phyloP scores from a whole-genome alignment of 1,140 invertebrate genomes.

The Euwallacea fornicatus region DNA sequence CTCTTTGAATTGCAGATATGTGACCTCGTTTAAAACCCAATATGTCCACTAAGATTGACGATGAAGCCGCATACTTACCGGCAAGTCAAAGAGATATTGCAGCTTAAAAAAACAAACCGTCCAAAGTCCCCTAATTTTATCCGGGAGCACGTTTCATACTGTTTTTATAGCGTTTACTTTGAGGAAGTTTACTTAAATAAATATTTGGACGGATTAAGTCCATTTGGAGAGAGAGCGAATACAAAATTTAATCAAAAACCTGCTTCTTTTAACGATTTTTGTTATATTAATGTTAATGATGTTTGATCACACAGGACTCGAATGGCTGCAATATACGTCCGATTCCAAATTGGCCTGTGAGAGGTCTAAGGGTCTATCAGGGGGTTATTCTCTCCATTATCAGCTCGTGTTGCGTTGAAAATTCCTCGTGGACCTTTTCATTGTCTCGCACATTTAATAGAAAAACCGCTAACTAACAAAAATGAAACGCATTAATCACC shows the following conservation, averaged over 20 bases:
- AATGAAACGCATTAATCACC: conserved; percentile 1
- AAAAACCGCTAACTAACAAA: background rate
- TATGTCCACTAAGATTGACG: too few species aligned
- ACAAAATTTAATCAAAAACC: background rate
- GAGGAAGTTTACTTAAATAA: background rate
- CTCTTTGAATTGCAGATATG: too few species aligned
- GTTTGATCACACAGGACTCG: too few species aligned
- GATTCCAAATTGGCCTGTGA: too few species aligned
- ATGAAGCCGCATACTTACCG: background rate
- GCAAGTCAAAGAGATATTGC: background rate
- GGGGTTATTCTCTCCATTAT: too few species aligned
- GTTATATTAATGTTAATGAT: too few species aligned
- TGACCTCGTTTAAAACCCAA: too few species aligned
- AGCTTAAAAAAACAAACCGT: background rate
- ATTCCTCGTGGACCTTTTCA: background rate
- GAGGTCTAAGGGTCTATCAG: too few species aligned
- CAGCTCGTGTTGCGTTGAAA: too few species aligned
- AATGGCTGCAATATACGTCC: too few species aligned
- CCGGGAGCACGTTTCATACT: background rate
- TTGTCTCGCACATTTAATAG: background rate
- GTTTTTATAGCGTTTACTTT: background rate
- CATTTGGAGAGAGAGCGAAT: background rate
- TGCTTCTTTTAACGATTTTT: background rate
- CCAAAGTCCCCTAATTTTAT: background rate
- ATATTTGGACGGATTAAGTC: background rate